phyloP scores from a whole-genome alignment of 1,140 invertebrate species.

The Drosophila guanche region DNA sequence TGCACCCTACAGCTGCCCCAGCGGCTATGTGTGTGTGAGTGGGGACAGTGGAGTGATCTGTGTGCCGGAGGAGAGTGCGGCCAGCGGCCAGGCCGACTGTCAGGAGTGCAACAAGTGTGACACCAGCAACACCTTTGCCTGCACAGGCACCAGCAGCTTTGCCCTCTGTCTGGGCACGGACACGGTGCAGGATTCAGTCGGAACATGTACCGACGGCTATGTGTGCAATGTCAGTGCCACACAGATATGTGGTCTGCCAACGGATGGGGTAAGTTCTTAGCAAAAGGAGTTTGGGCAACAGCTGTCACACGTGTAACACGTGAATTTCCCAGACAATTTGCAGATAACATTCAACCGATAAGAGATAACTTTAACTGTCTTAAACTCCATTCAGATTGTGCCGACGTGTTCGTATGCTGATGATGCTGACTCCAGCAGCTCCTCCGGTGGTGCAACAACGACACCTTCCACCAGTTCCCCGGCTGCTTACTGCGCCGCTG shows the following conservation, averaged over 20 bases:
- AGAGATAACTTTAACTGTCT: too few relatives aligned
- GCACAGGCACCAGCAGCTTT: slow-evolving; percentile 63
- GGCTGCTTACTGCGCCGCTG: slow-evolving; percentile 45
- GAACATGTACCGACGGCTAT: slow-evolving; percentile 54
- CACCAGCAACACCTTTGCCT: slow-evolving; percentile 61
- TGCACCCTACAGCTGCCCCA: slow-evolving; percentile 46
- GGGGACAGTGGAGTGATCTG: slow-evolving; percentile 48
- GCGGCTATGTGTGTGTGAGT: slow-evolving; percentile 63
- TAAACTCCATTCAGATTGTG: slow-evolving; percentile 17
- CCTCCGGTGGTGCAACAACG: slow-evolving; percentile 25
- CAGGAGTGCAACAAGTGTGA: slow-evolving; percentile 70
- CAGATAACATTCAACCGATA: too few relatives aligned
- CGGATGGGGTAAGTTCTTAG: slow-evolving; percentile 42
- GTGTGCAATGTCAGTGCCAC: slow-evolving; percentile 60
- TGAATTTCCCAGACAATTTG: too few relatives aligned
- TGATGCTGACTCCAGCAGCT: slow-evolving; percentile 34
- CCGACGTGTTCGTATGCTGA: slow-evolving; percentile 61
- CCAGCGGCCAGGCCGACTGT: slow-evolving; percentile 30
- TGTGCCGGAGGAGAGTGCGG: slow-evolving; percentile 8
- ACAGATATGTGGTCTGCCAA: slow-evolving; percentile 58
- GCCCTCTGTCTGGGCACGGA: slow-evolving; percentile 65
- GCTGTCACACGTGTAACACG: too few relatives aligned
- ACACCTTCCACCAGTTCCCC: slow-evolving; percentile 41
- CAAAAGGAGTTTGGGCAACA: too few relatives aligned
- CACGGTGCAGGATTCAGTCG: slow-evolving; percentile 34